Evolutionary conservation across 2,888 invertebrate species (phyloP).

Genomic region (Leucophora obtusa): DNA sequence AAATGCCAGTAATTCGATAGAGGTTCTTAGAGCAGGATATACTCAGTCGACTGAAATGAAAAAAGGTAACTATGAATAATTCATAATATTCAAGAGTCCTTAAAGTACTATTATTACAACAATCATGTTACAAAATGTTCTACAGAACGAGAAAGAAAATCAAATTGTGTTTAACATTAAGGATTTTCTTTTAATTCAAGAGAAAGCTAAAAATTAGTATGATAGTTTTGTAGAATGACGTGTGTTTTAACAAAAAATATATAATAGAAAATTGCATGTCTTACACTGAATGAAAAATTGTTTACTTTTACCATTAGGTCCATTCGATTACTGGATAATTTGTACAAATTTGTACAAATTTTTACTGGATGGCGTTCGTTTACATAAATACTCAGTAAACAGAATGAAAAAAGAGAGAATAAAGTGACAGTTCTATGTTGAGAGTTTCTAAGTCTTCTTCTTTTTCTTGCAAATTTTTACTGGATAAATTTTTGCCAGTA

Average conservation of each 20-base stretch:
- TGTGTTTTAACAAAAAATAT: conserved; percentile 5
- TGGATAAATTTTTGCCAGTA: too few relatives aligned
- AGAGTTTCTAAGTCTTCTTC: too few relatives aligned
- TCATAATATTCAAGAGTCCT: conserved; percentile 50
- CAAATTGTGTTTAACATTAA: conserved; percentile 33
- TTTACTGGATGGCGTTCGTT: too few relatives aligned
- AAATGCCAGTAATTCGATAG: conserved; percentile 40
- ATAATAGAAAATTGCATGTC: neutral
- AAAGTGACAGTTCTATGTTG: too few relatives aligned
- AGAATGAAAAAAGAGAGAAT: too few relatives aligned
- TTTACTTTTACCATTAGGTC: conserved; percentile 9
- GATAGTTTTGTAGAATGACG: conserved; percentile 10
- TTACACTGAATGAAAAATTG: neutral
- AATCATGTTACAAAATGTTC: conserved; percentile 26
- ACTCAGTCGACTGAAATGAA: neutral
- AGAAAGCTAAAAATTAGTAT: conserved; percentile 5
- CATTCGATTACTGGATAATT: too few relatives aligned
- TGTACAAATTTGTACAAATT: too few relatives aligned
- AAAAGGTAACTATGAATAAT: conserved; percentile 45
- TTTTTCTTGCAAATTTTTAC: too few relatives aligned
- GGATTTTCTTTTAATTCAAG: conserved; percentile 8
- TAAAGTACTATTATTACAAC: conserved; percentile 46
- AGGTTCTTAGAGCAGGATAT: conserved; percentile 15
- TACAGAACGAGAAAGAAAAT: neutral
- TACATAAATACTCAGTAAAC: too few relatives aligned